Evolutionary conservation across 2,113 vertebrate species (phyloP).

Genomic region (Tetrao urogallus): DNA sequence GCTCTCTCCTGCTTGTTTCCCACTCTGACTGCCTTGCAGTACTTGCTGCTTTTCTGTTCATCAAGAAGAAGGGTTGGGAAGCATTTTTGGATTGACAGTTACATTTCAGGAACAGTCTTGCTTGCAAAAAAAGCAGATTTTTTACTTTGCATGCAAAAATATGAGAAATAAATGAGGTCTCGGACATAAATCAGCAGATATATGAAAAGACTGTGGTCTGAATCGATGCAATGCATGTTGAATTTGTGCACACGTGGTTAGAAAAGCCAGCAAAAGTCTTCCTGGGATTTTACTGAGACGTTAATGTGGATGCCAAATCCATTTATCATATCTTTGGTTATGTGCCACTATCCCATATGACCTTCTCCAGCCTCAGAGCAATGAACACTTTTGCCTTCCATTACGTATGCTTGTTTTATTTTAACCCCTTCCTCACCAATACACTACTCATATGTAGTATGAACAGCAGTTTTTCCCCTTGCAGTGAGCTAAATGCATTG

Average conservation of each 20-base stretch:
- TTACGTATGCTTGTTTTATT: neutral
- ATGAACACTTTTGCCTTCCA: slow-evolving; percentile 11
- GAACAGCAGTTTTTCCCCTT: neutral
- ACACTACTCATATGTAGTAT: neutral
- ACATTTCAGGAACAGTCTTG: neutral
- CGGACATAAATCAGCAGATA: neutral
- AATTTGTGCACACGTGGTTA: slow-evolving; percentile 13
- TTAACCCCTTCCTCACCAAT: neutral
- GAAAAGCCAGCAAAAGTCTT: slow-evolving; percentile 48
- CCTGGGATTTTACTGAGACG: slow-evolving; percentile 29
- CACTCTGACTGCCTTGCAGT: neutral
- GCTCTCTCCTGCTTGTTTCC: neutral
- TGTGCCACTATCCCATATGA: neutral
- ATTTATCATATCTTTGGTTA: slow-evolving; percentile 57
- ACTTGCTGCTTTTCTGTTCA: neutral
- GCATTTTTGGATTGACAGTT: neutral
- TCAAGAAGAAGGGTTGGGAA: neutral
- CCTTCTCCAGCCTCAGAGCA: neutral
- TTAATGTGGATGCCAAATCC: slow-evolving; percentile 34
- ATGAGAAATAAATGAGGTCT: neutral
- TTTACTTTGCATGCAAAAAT: neutral
- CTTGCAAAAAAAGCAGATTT: neutral
- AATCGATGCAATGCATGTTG: neutral
- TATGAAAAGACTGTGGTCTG: neutral
- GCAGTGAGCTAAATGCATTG: fast-evolving